Evolutionary conservation across 2,888 invertebrate genomes (phyloP), one percentile per base, ranked within the genome.

Genomic region (Watsonalla binaria): DNA sequence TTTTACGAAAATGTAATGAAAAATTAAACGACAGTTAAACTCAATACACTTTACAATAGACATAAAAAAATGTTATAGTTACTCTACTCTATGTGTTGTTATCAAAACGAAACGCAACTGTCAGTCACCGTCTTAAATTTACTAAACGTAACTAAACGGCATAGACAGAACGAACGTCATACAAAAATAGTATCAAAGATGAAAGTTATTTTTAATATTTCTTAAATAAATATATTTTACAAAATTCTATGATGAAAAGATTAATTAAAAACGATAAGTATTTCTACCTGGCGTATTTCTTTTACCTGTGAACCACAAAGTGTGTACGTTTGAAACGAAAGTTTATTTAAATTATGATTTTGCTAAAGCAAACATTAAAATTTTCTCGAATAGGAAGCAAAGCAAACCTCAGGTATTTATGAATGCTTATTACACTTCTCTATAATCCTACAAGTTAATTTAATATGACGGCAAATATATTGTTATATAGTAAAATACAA

Each of bases 121-220:
- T 7, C 37, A 7, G 13, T 58, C 47, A 54, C 37, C 39, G 54
- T 55, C 54, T 52, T 35, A 47, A 50, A 45, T 59, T 59, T 56
- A 49, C 55, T 56, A 35, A 49, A 33, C n/a, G 56, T 60, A 54
- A 54, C 52, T 52, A 66, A 63, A 66, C 57, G 63, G 69, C 69
- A 68, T 65, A 64, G 55, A 54, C 39, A 60, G 54, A 53, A 56
- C 51, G 50, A 56, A 66, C 74, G 76, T 78, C 78, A 78, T 78
- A 76, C 76, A 78, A 83, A 89, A 90, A 88, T 87, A 90, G 87
- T 70, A 80, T 81, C 77, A 78, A 81, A 82, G 80, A 87, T 86
- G 88, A 85, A 82, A 89, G 90, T 88, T 88, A 90, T 86, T 88
- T 89, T 78, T 88, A 85, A 76, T 82, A 77, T 74, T 80, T 72